Conservation (phyloP, 2,888 invertebrate species). For the Elegia similella region DNA sequence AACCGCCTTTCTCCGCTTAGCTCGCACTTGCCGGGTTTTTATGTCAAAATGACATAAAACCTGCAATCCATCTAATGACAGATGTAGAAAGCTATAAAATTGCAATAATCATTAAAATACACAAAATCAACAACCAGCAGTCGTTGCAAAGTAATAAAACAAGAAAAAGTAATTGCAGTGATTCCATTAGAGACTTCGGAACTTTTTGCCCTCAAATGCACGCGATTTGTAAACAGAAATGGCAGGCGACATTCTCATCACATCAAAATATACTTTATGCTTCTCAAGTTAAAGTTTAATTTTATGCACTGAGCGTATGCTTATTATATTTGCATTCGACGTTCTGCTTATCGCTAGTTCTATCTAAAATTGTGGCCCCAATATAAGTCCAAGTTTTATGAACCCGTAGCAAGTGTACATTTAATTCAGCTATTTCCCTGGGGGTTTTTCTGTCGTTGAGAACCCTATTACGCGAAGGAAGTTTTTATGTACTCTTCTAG, state of each 20-base stretch:
- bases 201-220: constrained; percentile 15
- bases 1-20: too few species aligned
- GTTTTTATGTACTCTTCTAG: constrained; percentile 14
- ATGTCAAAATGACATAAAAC: too few species aligned
- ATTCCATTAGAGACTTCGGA: constrained; percentile 16
- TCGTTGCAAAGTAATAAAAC: constrained; percentile 16
- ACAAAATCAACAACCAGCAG: constrained; percentile 5
- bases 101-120: constrained; percentile 9
- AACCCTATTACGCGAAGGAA: constrained; percentile 34
- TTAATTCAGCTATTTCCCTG: constrained; percentile 52
- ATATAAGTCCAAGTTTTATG: constrained; percentile 43
- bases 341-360: constrained; percentile 23
- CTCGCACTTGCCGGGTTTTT: too few species aligned
- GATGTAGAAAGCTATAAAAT: neutral
- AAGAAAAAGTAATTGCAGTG: constrained; percentile 16
- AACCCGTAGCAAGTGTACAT: constrained; percentile 43
- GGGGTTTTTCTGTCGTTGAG: constrained; percentile 41
- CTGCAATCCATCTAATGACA: neutral
- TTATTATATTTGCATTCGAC: constrained; percentile 16
- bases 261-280: constrained; percentile 4
- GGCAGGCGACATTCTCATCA: constrained; percentile 26
- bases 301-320: neutral
- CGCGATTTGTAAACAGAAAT: constrained; percentile 30
- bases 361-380: constrained; percentile 39
- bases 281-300: constrained; percentile 9